Percentiles rank a stretch among this genome's conserved stretches.
Evolutionary conservation across 2,797 vertebrate species (phyloP).

Genomic region (Sebastolobus alascanus): DNA sequence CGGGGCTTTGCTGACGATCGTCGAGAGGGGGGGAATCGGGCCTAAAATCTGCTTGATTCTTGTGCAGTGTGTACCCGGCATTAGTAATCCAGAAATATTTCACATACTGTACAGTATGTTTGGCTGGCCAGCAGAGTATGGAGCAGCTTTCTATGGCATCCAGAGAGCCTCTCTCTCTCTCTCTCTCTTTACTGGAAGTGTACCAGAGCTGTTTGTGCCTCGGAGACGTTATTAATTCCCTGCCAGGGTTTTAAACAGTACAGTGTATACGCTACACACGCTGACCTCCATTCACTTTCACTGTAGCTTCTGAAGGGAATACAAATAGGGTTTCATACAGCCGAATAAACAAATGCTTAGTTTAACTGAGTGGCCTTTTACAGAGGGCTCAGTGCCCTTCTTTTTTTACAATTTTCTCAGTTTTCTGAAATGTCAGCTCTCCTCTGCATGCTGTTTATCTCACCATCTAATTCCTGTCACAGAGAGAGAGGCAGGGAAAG

Average conservation of each 20-base stretch:
- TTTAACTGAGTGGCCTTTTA: conserved; percentile 81
- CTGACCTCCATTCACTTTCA: conserved; percentile 41
- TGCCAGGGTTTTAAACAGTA: conserved; percentile 42
- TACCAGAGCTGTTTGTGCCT: conserved; percentile 24
- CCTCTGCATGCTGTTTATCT: conserved; percentile 76
- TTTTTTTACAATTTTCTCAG: conserved; percentile 69
- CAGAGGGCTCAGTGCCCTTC: conserved; percentile 56
- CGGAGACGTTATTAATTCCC: conserved; percentile 45
- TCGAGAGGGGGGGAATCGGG: no score
- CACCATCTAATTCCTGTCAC: conserved; percentile 75
- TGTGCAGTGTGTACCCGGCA: no score
- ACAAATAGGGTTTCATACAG: conserved; percentile 52
- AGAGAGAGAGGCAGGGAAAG: conserved; percentile 37
- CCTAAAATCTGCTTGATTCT: no score
- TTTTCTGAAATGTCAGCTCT: conserved; percentile 82
- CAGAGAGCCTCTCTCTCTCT: neutral
- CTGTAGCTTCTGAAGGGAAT: conserved; percentile 45
- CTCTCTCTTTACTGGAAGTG: conserved; percentile 17
- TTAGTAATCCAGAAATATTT: neutral
- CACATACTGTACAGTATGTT: neutral
- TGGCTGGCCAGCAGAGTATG: neutral
- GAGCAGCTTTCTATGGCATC: conserved; percentile 1
- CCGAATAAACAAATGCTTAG: conserved; percentile 74
- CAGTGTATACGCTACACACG: conserved; percentile 12
- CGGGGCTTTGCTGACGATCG: no score